Evolutionary conservation across 2,113 vertebrate genomes (phyloP), one percentile per base, ranked within the genome.

Genomic region (Erpornis zantholeuca): DNA sequence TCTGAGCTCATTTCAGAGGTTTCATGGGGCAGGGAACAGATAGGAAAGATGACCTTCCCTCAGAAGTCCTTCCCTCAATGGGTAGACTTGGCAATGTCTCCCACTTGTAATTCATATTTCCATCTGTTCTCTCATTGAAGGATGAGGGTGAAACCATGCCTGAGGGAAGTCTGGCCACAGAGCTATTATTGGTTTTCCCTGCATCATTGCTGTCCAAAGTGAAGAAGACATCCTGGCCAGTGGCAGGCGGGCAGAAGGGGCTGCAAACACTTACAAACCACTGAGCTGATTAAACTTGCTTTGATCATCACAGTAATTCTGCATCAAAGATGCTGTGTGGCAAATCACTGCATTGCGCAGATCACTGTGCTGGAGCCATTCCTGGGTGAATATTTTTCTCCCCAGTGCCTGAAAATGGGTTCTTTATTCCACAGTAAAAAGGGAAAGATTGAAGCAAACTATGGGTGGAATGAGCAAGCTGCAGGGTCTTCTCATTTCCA

Each of bases 41-140:
- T 4, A 96, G 81, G 76, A 78, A 75, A 38, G 27, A 69, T 45
- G 57, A 68, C 60, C n/a, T 92, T 90, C 63, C 63, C 65, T 84
- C 61, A 78, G 83, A 86, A 94, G 61, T 23, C 31, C 40, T 82
- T 85, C 69, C 45, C 29, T 93, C 81, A 69, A 31, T 1, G 35
- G 53, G 25, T 36, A 69, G 75, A 78, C 27, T 60, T 93, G 88
- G 88, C 82, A 83, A 21, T 1, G 1, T 81, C 76, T 95, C 64
- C 63, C 70, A 63, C 88, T 91, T 7, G 7, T 69, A 80, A 72
- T 92, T 93, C 59, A 4, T 90, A 24, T 96, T 94, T 94, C 88
- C 94, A 92, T 90, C 95, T 93, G 85, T 78, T 68, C 14, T 90
- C 79, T 52, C 71, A 36, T 8, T 81, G 92, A 93, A 93, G 75